These are phyloP conservation scores for Setophaga coronata DNA, from an alignment of 2,113 vertebrate species.

Conservation along the genomic window DNA sequence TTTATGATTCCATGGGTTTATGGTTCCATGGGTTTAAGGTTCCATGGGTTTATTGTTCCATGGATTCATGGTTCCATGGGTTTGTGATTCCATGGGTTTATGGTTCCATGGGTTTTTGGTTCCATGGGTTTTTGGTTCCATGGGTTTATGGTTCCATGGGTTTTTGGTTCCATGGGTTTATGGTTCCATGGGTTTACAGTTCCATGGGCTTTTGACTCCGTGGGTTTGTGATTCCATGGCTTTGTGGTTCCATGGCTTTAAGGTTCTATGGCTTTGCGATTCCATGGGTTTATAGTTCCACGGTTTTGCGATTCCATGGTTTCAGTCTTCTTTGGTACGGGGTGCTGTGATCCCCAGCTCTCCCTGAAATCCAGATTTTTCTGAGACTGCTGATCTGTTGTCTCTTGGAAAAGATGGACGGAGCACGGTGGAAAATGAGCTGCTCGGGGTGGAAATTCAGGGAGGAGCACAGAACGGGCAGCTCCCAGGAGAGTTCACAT, in stretches of 20 bases:
- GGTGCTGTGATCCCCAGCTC: neutral
- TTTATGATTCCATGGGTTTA: fast-evolving
- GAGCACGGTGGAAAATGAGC: neutral
- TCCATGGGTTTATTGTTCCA: fast-evolving
- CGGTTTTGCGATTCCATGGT: neutral
- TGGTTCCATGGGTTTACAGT: fast-evolving
- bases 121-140: neutral
- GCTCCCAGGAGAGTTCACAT: neutral
- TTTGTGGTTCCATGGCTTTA: fast-evolving
- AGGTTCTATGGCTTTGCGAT: fast-evolving
- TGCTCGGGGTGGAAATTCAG: neutral
- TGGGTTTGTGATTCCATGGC: fast-evolving
- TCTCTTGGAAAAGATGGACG: neutral
- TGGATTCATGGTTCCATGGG: fast-evolving
- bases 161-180: fast-evolving
- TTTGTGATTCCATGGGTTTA: too few species aligned
- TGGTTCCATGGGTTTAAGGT: fast-evolving
- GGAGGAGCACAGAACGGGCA: neutral
- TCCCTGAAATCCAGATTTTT: neutral
- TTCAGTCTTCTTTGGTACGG: fast-evolving
- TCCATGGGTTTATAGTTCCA: fast-evolving
- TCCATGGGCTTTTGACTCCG: fast-evolving
- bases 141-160: fast-evolving
- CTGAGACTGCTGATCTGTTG: neutral
- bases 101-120: too few species aligned